Conservation (phyloP, 2,113 vertebrate species). For the Danionella cerebrum region DNA sequence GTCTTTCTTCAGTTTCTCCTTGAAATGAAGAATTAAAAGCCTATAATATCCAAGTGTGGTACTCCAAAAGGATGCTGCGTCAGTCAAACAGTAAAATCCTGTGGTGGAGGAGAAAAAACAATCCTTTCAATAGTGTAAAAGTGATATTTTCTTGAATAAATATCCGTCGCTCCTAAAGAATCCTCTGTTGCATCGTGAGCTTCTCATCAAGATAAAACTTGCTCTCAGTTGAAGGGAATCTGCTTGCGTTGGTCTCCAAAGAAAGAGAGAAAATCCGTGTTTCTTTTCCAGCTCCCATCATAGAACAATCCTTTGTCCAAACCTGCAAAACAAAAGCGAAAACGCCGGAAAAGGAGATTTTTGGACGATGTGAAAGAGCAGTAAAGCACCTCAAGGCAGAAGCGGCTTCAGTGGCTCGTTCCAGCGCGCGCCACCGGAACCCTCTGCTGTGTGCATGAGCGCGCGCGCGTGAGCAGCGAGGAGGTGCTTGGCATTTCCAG, state of each 20-base stretch:
- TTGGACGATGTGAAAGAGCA: slow-evolving; percentile 24
- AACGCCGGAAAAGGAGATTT: slow-evolving; percentile 20
- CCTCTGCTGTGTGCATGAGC: slow-evolving; percentile 37
- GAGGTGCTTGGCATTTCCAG: slow-evolving; percentile 35
- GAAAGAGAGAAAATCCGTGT: slow-evolving; percentile 41
- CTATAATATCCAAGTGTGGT: slow-evolving; percentile 29
- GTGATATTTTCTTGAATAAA: slow-evolving; percentile 4
- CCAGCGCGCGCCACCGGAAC: slow-evolving; percentile 25
- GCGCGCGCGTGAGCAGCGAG: slow-evolving; percentile 31
- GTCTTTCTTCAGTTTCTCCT: neutral
- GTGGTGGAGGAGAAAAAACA: slow-evolving; percentile 19
- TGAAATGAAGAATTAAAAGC: slow-evolving; percentile 13
- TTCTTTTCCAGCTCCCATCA: slow-evolving; percentile 65
- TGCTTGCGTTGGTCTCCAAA: slow-evolving; percentile 46
- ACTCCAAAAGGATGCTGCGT: slow-evolving; percentile 40
- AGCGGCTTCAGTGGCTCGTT: slow-evolving; percentile 40
- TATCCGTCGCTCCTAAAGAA: slow-evolving; percentile 35
- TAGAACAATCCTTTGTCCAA: slow-evolving; percentile 35
- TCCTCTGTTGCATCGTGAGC: slow-evolving; percentile 36
- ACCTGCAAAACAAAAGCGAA: neutral
- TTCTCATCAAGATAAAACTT: slow-evolving; percentile 39
- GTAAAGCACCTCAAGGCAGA: slow-evolving; percentile 32
- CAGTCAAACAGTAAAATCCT: slow-evolving; percentile 45
- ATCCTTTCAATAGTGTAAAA: slow-evolving; percentile 8
- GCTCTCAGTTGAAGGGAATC: slow-evolving; percentile 33